Evolutionary conservation across 2,888 invertebrate species (phyloP), one percentile per base, ranked within the genome.

Genomic region (Drosophila putrida): DNA sequence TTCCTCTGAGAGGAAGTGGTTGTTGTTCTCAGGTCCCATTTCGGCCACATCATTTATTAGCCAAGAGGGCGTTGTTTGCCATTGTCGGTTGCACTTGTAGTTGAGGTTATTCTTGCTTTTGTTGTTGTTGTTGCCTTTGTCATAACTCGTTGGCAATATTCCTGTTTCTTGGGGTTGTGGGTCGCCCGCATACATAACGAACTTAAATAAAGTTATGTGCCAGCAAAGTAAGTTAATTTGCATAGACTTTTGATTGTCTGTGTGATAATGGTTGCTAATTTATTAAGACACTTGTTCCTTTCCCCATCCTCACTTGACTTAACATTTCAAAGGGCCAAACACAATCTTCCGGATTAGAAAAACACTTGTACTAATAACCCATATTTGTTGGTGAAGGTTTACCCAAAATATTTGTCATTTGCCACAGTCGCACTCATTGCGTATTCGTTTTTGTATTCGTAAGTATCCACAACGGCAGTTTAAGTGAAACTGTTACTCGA

Each of bases 171-270:
- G 57, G 61, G 70, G 72, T 67, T 62, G 65, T 66, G 49, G 59
- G 60, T 57, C 55, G 67, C 59, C 59, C 77, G 85, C 83, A 85
- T 85, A 86, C 77, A 63, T 85, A 85, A 85, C 84, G 85, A 85
- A 81, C 86, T 77, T 65, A 82, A 86, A 79, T 81, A 69, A 86
- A 84, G 85, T 85, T 55, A 36, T 36, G 35, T 80, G 74, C 65
- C 57, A 61, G 69, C 44, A 63, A 80, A 80, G 72, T 76, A 69
- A 83, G 72, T 78, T 78, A 67, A 85, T 85, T 85, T 83, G 74
- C 83, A 83, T 83, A 83, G 78, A 80, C 80, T 75, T 75, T 49
- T 65, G 74, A 63, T 66, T 63, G 67, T 59, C 61, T 47, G 50
- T 59, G 54, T 27, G 54, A 36, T 61, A 70, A 57, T 75, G 71